Conservation (phyloP, 1,140 invertebrate species). For the Monomorium pharaonis region DNA sequence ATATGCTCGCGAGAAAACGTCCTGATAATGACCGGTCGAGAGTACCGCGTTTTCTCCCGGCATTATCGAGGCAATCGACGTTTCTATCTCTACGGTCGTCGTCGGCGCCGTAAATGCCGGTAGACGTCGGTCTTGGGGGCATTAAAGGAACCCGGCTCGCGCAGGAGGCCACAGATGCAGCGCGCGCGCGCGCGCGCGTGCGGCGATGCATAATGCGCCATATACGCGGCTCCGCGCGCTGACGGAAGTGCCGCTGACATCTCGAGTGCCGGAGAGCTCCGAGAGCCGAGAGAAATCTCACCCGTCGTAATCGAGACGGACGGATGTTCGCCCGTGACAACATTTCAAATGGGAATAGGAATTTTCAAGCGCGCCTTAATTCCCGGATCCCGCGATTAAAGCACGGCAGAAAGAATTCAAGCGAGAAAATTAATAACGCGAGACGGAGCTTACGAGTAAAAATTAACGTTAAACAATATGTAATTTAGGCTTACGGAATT, state of each 20-base stretch:
- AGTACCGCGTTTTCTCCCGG: slow-evolving; percentile 44
- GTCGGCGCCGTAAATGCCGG: slow-evolving; percentile 35
- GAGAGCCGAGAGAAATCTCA: slow-evolving; percentile 47
- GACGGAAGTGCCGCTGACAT: slow-evolving; percentile 51
- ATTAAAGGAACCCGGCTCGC: slow-evolving; percentile 29
- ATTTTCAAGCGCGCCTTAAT: not conserved
- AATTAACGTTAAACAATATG: not conserved
- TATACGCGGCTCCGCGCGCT: not conserved
- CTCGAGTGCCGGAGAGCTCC: slow-evolving; percentile 33
- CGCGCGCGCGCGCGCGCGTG: not conserved
- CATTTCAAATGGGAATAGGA: slow-evolving; percentile 8
- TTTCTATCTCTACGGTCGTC: slow-evolving; percentile 47
- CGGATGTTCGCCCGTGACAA: slow-evolving; percentile 2
- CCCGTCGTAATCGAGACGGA: slow-evolving; percentile 26
- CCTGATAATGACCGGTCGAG: slow-evolving; percentile 36
- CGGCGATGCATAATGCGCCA: slow-evolving; percentile 48
- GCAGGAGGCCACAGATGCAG: slow-evolving; percentile 22
- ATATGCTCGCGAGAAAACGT: slow-evolving; percentile 54
- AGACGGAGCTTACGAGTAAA: not conserved
- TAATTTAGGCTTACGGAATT: not conserved
- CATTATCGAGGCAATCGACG: slow-evolving; percentile 59
- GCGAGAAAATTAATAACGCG: not conserved
- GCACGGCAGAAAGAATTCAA: not conserved
- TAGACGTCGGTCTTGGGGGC: not conserved
- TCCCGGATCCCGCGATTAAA: not conserved